Evolutionary conservation across 2,113 vertebrate species (phyloP).

Genomic region (Hypomesus transpacificus): DNA sequence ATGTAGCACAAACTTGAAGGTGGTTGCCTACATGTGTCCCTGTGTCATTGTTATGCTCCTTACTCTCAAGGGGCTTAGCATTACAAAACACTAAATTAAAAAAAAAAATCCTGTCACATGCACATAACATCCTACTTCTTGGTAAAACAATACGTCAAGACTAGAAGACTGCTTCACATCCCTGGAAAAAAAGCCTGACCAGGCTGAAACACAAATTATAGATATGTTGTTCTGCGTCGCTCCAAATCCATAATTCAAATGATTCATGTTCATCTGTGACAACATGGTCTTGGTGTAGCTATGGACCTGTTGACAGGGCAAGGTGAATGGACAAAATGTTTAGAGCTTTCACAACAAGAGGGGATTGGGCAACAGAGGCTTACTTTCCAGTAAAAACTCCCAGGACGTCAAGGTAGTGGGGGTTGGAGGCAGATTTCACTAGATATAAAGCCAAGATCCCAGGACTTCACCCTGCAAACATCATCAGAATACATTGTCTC

Average conservation of each 20-base stretch:
- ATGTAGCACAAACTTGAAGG: too few species aligned
- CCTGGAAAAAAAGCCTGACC: not conserved
- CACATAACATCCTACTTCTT: not conserved
- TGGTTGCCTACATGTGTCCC: too few species aligned
- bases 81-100: too few species aligned
- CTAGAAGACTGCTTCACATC: too few species aligned
- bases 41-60: too few species aligned
- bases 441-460: slow-evolving; percentile 47
- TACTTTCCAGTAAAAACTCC: slow-evolving; percentile 14
- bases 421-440: not conserved
- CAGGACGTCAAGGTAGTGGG: not conserved
- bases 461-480: not conserved
- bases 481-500: not conserved
- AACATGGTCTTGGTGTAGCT: too few species aligned
- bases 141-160: too few species aligned
- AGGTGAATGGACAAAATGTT: too few species aligned
- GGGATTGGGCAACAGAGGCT: too few species aligned
- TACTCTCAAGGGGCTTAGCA: too few species aligned
- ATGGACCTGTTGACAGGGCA: too few species aligned
- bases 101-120: not conserved
- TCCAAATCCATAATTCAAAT: not conserved
- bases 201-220: not conserved
- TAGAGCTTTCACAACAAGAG: too few species aligned
- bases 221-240: not conserved
- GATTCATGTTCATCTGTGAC: not conserved